These are phyloP conservation scores for Rhagonycha lutea DNA, from an alignment of 2,888 invertebrate species.

Conservation along the genomic window DNA sequence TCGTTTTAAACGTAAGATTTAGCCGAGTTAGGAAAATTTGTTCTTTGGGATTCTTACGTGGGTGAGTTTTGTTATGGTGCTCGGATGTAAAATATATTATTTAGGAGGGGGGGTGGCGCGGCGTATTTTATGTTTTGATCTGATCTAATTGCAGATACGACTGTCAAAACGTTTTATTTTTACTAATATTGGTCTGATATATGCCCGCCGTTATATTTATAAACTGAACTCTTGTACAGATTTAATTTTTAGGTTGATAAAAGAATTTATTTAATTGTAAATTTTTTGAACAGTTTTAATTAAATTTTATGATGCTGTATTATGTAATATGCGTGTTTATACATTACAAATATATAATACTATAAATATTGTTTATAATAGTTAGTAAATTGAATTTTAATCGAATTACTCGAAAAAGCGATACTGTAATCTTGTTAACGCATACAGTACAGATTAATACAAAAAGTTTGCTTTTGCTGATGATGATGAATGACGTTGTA, in stretches of 20 bases:
- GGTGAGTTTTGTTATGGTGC: not conserved
- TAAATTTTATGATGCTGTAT: not conserved
- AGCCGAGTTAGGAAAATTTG: not conserved
- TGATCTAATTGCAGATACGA: not conserved
- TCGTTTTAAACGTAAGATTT: not conserved
- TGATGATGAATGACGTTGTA: not conserved
- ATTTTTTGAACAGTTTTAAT: not conserved
- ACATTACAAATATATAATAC: not conserved
- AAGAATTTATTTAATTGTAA: not conserved
- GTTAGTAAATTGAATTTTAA: constrained; percentile 2
- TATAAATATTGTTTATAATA: constrained; percentile 3
- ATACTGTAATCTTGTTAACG: not conserved
- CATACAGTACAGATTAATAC: not conserved
- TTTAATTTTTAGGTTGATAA: not conserved
- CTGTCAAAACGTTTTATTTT: not conserved
- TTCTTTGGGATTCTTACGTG: not conserved
- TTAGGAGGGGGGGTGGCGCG: not conserved
- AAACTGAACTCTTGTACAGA: not conserved
- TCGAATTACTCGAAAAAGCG: not conserved
- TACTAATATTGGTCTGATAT: not conserved
- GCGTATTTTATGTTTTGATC: not conserved
- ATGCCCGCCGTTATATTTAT: not conserved
- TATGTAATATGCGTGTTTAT: not conserved
- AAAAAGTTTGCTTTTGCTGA: not conserved
- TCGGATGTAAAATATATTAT: not conserved